phyloP scores from a whole-genome alignment of 2,113 vertebrate species.

The Gallinago media region DNA sequence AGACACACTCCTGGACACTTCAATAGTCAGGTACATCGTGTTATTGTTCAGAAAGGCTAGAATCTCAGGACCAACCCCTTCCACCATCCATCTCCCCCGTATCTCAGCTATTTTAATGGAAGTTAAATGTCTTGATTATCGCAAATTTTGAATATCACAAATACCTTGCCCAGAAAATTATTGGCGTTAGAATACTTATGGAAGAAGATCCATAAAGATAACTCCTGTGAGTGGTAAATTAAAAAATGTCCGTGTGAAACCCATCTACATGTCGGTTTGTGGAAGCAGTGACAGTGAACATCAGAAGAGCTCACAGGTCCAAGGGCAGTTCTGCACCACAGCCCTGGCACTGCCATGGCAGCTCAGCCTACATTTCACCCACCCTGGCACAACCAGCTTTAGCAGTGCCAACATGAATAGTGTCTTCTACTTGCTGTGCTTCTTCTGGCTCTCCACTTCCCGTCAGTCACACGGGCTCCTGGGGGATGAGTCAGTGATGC shows the following conservation, averaged over 20 bases:
- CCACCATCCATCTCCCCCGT: not conserved
- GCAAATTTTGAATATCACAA: not conserved
- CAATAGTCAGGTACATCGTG: not conserved
- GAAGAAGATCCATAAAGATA: not conserved
- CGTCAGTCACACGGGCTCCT: not conserved
- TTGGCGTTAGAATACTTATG: not conserved
- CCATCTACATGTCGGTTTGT: fast-evolving
- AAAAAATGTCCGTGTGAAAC: not conserved
- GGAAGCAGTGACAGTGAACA: not conserved
- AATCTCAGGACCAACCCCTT: not conserved
- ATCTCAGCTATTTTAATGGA: not conserved
- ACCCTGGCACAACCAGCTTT: not conserved
- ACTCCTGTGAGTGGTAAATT: not conserved
- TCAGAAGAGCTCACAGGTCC: not conserved
- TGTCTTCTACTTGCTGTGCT: not conserved
- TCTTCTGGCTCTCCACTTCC: not conserved
- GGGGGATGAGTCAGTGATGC: constrained; percentile 16
- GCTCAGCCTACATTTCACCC: not conserved
- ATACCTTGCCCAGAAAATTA: not conserved
- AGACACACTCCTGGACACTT: not conserved
- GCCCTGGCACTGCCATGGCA: not conserved
- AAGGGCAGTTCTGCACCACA: not conserved
- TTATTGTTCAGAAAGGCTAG: not conserved
- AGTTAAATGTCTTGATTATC: not conserved
- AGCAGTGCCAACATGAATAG: not conserved